Evolutionary conservation across 2,797 vertebrate species (phyloP).

Genomic region (Sebastes oblongus): DNA sequence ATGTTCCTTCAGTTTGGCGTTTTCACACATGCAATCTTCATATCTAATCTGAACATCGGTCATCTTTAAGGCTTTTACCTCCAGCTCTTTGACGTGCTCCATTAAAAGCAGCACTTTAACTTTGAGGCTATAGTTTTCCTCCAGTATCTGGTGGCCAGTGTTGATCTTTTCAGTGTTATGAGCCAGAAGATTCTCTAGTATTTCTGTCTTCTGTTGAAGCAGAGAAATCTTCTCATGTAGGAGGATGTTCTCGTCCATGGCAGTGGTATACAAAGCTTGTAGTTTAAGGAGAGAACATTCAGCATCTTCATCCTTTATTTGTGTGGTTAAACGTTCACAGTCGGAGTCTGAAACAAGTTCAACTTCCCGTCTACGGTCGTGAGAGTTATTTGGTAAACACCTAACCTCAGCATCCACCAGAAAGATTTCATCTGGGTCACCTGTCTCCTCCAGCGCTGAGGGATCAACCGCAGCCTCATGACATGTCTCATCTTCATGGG

Average conservation of each 20-base stretch:
- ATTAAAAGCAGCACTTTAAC: constrained; percentile 63
- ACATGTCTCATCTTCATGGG: constrained; percentile 18
- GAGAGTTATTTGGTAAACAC: not conserved
- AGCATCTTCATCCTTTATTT: constrained; percentile 18
- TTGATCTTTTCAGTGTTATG: constrained; percentile 61
- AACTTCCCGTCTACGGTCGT: not conserved
- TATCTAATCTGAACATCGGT: constrained; percentile 44
- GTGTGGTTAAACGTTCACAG: not conserved
- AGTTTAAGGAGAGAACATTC: constrained; percentile 24
- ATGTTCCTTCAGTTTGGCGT: constrained; percentile 64
- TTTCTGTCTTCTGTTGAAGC: constrained; percentile 76
- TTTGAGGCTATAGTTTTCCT: constrained; percentile 76
- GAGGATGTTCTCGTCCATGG: constrained; percentile 73
- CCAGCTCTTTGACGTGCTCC: constrained; percentile 63
- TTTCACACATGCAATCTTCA: constrained; percentile 74
- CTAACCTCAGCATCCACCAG: constrained; percentile 15
- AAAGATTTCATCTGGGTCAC: constrained; percentile 24
- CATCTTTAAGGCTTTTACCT: constrained; percentile 49
- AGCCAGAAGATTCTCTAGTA: constrained; percentile 71
- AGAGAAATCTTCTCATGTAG: constrained; percentile 77
- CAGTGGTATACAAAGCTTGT: constrained; percentile 31
- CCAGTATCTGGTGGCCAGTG: constrained; percentile 59
- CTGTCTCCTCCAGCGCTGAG: not conserved
- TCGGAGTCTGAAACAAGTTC: not conserved
- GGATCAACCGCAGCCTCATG: constrained; percentile 44